Conservation (phyloP, 2,113 vertebrate genomes). For the Scophthalmus maximus region DNA sequence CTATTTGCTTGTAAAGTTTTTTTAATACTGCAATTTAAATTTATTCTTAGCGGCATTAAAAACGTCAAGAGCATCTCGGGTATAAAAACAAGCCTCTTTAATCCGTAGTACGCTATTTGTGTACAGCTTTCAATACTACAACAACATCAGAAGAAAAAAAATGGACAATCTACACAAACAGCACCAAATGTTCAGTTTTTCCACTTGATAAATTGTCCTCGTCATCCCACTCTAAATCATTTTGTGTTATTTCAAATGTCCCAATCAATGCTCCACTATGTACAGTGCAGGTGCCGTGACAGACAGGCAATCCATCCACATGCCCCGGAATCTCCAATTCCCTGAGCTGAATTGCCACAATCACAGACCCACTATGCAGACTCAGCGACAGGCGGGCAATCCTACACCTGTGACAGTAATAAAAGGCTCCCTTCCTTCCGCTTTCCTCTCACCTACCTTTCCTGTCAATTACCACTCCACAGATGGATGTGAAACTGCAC, state of each 20-base stretch:
- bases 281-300: conserved; percentile 41
- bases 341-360: conserved; percentile 52
- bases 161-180: conserved; percentile 11
- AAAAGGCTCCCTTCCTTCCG: conserved; percentile 52
- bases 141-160: conserved; percentile 5
- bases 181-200: conserved; percentile 8
- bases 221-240: conserved; percentile 37
- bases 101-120: no score
- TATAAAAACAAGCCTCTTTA: no score
- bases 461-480: conserved; percentile 72
- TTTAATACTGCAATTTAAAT: no score
- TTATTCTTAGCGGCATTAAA: no score
- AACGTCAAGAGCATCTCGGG: no score
- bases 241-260: conserved; percentile 33
- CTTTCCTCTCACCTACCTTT: conserved; percentile 53
- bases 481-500: conserved; percentile 60
- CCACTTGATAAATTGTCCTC: conserved; percentile 38
- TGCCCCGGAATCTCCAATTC: conserved; percentile 48
- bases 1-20: background rate
- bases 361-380: conserved; percentile 60
- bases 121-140: no score
- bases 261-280: conserved; percentile 33
- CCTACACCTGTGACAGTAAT: conserved; percentile 62
- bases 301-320: conserved; percentile 48
- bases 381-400: conserved; percentile 56